A percentile compares a stretch with the other conserved stretches of the same genome.
phyloP scores from a whole-genome alignment of 2,113 vertebrate species.

The Polypterus senegalus region DNA sequence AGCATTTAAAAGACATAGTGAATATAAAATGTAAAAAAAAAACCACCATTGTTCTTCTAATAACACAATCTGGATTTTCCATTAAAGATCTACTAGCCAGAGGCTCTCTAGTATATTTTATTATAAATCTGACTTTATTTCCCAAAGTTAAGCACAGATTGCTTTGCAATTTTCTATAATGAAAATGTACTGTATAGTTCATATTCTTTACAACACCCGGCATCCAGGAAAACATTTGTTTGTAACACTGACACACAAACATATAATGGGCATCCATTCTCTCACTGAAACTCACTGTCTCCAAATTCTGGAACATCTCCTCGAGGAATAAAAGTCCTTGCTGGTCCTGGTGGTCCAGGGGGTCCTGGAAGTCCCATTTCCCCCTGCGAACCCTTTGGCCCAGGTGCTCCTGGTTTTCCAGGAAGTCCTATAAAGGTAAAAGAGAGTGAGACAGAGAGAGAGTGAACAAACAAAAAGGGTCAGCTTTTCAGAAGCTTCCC shows the following conservation, averaged over 20 bases:
- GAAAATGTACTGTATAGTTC: background rate
- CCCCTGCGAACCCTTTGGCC: conserved; percentile 64
- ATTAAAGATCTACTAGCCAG: too few species aligned
- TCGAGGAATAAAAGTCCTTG: conserved; percentile 38
- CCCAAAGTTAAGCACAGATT: background rate
- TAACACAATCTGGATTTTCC: too few species aligned
- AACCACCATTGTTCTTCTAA: too few species aligned
- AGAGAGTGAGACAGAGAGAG: conserved; percentile 10
- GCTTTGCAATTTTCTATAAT: too few species aligned
- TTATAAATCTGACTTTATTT: background rate
- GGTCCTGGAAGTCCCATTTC: conserved; percentile 59
- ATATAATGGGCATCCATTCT: background rate
- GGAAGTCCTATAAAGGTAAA: conserved; percentile 27
- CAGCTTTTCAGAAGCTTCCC: too few species aligned
- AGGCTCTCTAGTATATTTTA: background rate
- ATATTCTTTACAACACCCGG: background rate
- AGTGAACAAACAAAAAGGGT: background rate
- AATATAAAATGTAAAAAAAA: too few species aligned
- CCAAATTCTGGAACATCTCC: conserved; percentile 55
- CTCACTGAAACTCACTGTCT: conserved; percentile 49
- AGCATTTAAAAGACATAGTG: too few species aligned
- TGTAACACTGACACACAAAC: background rate
- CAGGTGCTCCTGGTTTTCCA: conserved; percentile 56
- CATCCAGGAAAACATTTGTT: too few species aligned
- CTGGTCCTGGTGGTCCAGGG: conserved; percentile 63